These are phyloP conservation scores for Pseudomugil gertrudae DNA, from an alignment of 2,797 vertebrate genomes.

Conservation along the genomic window DNA sequence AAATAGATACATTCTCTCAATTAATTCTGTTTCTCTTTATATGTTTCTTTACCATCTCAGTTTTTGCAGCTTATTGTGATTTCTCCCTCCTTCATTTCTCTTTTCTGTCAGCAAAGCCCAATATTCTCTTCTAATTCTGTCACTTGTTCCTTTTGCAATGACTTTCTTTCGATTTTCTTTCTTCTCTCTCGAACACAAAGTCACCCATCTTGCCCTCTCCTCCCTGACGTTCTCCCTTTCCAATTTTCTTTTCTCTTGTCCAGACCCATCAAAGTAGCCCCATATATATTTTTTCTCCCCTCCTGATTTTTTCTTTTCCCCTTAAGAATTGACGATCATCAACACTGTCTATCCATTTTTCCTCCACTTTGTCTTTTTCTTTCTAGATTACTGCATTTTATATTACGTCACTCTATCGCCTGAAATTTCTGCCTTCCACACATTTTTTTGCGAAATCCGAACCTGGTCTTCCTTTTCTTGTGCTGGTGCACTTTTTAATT, in stretches of 20 bases:
- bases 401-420: conserved; percentile 9
- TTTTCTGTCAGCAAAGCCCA: conserved; percentile 40
- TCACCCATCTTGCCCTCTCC: conserved; percentile 16
- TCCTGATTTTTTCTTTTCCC: conserved; percentile 16
- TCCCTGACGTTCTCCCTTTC: conserved; percentile 15
- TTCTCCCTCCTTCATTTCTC: conserved; percentile 13
- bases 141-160: conserved; percentile 23
- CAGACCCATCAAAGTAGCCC: conserved; percentile 26
- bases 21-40: conserved; percentile 46
- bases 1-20: conserved; percentile 62
- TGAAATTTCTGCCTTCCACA: conserved; percentile 9
- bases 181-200: conserved; percentile 27
- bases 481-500: conserved; percentile 58
- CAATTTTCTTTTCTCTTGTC: conserved; percentile 26
- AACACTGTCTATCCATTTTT: conserved; percentile 10
- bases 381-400: conserved; percentile 13
- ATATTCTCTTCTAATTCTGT: conserved; percentile 49
- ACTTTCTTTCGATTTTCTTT: conserved; percentile 32
- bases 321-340: conserved; percentile 17
- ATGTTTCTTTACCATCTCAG: conserved; percentile 29
- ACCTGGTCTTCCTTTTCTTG: conserved; percentile 24
- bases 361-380: conserved; percentile 8
- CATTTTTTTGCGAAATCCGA: conserved; percentile 22
- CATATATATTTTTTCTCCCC: conserved; percentile 20
- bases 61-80: conserved; percentile 10